phyloP scores from a whole-genome alignment of 2,888 invertebrate species.

The Tridacna gigas region DNA sequence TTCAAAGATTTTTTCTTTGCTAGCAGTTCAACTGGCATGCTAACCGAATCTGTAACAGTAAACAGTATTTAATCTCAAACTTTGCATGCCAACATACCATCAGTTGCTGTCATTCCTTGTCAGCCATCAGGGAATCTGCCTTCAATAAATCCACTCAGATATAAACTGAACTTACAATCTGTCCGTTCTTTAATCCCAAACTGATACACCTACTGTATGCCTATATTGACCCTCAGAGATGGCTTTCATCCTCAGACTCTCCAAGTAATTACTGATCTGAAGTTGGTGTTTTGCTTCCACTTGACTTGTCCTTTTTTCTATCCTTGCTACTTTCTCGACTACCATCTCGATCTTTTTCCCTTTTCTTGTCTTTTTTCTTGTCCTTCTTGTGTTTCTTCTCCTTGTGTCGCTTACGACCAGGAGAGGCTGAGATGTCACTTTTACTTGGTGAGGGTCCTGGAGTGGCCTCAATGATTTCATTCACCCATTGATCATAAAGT shows the following conservation, averaged over 20 bases:
- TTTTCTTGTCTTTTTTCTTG: conserved; percentile 50
- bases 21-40: too few relatives aligned
- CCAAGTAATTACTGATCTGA: conserved; percentile 52
- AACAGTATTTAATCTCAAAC: too few relatives aligned
- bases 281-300: conserved; percentile 50
- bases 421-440: conserved; percentile 36
- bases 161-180: too few relatives aligned
- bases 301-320: conserved; percentile 34
- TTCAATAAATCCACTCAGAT: too few relatives aligned
- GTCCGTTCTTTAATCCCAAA: too few relatives aligned
- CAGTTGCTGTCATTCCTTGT: too few relatives aligned
- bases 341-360: conserved; percentile 27
- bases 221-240: conserved; percentile 1
- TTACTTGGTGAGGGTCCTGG: conserved; percentile 48
- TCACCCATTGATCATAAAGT: conserved; percentile 63
- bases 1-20: too few relatives aligned
- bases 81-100: too few relatives aligned
- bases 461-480: conserved; percentile 57
- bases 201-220: too few relatives aligned
- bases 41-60: too few relatives aligned
- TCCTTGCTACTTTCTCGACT: conserved; percentile 41
- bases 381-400: conserved; percentile 54
- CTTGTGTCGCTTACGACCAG: conserved; percentile 39
- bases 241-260: conserved; percentile 49
- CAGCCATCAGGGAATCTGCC: too few relatives aligned